Conservation (phyloP, 2,797 vertebrate genomes). For the Brachyrhaphis roseni region DNA sequence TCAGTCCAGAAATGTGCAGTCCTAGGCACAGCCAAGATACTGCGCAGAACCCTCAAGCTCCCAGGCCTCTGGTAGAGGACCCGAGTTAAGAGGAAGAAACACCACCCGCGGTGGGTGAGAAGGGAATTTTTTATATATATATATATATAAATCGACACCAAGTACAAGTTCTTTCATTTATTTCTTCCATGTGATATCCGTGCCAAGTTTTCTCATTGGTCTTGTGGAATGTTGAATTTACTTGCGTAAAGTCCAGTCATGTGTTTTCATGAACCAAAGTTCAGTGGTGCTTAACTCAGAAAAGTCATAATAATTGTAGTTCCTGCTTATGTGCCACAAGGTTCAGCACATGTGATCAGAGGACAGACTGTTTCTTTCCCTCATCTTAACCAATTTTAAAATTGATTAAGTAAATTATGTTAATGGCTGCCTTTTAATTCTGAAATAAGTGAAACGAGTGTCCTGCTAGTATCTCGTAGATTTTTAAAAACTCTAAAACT, state of each 20-base stretch:
- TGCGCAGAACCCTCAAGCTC: no score
- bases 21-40: no score
- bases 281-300: neutral
- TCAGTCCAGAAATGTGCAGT: no score
- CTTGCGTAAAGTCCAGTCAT: neutral
- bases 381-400: neutral
- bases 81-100: no score
- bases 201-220: neutral
- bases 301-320: neutral
- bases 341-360: conserved; percentile 3
- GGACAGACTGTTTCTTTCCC: neutral
- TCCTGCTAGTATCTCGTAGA: neutral
- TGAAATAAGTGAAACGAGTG: neutral
- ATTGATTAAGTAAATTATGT: neutral
- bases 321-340: neutral
- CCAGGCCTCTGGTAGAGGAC: no score
- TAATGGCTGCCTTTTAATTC: neutral
- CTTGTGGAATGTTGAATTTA: neutral
- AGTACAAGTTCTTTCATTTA: neutral
- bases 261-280: neutral
- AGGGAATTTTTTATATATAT: no score
- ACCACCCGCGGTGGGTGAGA: no score
- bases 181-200: neutral
- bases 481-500: neutral
- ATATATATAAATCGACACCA: neutral